Evolutionary conservation across 2,888 invertebrate species (phyloP), one percentile per base, ranked within the genome.

Genomic region (Cactoblastis cactorum): DNA sequence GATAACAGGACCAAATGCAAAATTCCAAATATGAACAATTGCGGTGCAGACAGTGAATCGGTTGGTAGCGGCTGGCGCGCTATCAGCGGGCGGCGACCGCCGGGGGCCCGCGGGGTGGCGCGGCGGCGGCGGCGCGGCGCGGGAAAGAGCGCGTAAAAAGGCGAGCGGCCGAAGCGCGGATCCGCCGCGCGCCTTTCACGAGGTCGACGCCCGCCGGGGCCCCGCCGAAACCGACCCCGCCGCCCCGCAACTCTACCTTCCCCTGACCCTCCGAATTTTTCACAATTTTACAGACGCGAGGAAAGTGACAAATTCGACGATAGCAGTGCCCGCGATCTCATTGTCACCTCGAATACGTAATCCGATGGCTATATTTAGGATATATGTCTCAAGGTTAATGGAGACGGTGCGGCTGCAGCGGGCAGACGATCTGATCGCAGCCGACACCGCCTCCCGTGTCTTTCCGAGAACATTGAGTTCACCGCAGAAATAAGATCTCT

Each of bases 21-120:
- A 28, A 9, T 4, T 9, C 8, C 28, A 28, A 28, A 4, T 35
- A 37, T 18, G 17, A 32, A 24, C 32, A 41, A n/a, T 49, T 54
- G 51, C 49, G 82, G 77, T 74, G 83, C 87, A 85, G 87, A 87
- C 86, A 75, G 77, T 74, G 71, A 72, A 73, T 66, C 71, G 78
- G 81, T 88, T 88, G 88, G 77, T 63, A 65, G 72, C 71, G 69
- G 64, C 84, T 87, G 87, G 71, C 76, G 69, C 75, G 81, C 85
- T 86, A 86, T 87, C 88, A 83, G 86, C 87, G 87, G 86, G 83
- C 87, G 86, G 88, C 86, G 86, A 84, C 85, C 86, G 84, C 77
- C 79, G 78, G 85, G 83, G 85, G 81, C 84, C 84, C 84, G 81
- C 80, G 83, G 86, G 84, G 83, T 83, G 77, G 81, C 80, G 83